Base-by-base conservation (phyloP, 2,888 invertebrate genomes). In the Athrips mouffetella region DNA sequence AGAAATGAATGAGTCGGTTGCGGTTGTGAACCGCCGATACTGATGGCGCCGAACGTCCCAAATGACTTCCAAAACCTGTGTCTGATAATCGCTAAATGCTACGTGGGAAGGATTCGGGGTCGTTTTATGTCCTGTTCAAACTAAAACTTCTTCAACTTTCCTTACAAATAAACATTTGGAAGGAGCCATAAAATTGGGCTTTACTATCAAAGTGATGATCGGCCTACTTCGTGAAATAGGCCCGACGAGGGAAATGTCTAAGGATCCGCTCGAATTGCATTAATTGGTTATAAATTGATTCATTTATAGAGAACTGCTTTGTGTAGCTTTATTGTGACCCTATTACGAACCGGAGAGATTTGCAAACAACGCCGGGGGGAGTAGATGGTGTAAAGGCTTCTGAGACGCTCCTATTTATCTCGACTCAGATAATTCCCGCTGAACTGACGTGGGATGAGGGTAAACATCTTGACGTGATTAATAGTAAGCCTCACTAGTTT, bases 401-500 rank as follows among this genome's bases (percentile, higher is more conserved):
- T 37, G 39, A 51, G 50, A 70, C 70, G 69, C 73, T 71, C 61
- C 75, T 80, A 80, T 81, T 79, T 80, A 81, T 81, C 80, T 80
- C 75, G 71, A 75, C 77, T 73, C 69, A 78, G 80, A 82, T 82
- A 82, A 82, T 79, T 82, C 79, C 71, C 71, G 62, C 71, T 65
- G 65, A 77, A 78, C 76, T 80, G 37, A 37, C 82, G 72, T 66
- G 66, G 76, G 82, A 83, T 83, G 77, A 83, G 83, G 82, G 83
- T 84, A 83, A 84, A 81, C 83, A 83, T 80, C 82, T 81, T 82
- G 81, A 76, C 80, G 80, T 84, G 82, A 84, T 82, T 83, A 82
- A 84, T 83, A 76, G 81, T 80, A 80, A 83, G 80, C 79, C 80
- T 73, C 71, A 78, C 76, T 80, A 79, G 80, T 80, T 83, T 81